Evolutionary conservation across 2,888 invertebrate genomes (phyloP), one percentile per base, ranked within the genome.

Genomic region (Folsomia manolachei): DNA sequence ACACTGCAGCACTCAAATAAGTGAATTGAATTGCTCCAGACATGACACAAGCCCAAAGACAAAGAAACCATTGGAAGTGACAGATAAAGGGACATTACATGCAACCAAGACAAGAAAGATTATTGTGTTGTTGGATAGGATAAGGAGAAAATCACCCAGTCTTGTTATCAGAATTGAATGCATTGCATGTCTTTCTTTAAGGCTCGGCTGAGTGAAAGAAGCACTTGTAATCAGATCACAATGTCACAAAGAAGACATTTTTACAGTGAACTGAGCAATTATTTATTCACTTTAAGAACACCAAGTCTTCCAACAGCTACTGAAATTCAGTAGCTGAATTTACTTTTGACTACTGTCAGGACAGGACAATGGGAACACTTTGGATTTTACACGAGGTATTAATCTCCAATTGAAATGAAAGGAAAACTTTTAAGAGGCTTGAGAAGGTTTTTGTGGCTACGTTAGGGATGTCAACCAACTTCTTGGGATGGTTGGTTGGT

Each of bases 261-360:
- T 66, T 52, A 66, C 65, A 66, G 21, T 24, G 21, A n/a, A 51
- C 19, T 66, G 65, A 39, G 39, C 65, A 66, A 52, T 66, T 66
- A 56, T 56, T 56, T 56, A 56, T 56, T 56, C 56, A 56, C 56
- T 56, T 39, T 39, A 39, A 39, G 39, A 14, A 39, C 14, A n/a
- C n/a, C n/a, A 56, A 56, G 7, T 56, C 56, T 56, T 56, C 56
- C 39, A 39, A 14, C 39, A 56, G 56, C 56, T 56, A 7, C 56
- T 19, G n/a, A n/a, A n/a, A n/a, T n/a, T n/a, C n/a, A n/a, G n/a
- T n/a, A n/a, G n/a, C n/a, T n/a, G 56, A 56, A 56, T 56, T 56
- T 56, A 56, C 56, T 56, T 56, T 39, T 56, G n/a, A 14, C 19
- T 56, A 18, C 19, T 56, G 39, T 39, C 39, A 4, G n/a, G n/a